Evolutionary conservation across 2,113 vertebrate genomes (phyloP), one percentile per base, ranked within the genome.

Genomic region (Gorsachius goisagi): DNA sequence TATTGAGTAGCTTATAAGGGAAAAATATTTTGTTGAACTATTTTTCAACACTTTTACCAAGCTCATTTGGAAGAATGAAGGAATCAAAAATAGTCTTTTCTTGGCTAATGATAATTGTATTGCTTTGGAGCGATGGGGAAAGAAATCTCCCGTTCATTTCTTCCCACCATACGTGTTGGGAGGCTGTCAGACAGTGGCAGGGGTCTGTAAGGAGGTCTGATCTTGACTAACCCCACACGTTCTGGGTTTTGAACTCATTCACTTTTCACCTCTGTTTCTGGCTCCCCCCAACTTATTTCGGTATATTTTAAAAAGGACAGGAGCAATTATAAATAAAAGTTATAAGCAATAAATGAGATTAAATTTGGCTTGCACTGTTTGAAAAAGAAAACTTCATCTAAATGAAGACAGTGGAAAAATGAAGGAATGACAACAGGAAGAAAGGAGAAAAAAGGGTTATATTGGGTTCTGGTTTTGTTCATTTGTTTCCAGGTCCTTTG

Each of bases 81-180:
- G 28, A 75, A 77, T 59, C 6, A 63, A 68, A 91, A 59, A 0
- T 3, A 87, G 75, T 23, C 21, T 50, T 77, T 45, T 63, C 37
- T 71, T 77, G 18, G 9, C 56, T 80, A 60, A 50, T 0, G 13
- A 12, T 5, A 23, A 50, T 80, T 0, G 0, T n/a, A 21, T 52
- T 3, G 5, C 52, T 91, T 74, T 76, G 55, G 35, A 88, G 32
- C 0, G 0, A 44, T 35, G 27, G 15, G 19, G 30, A 76, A 60
- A 73, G 67, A 72, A 15, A 19, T 22, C 14, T 21, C 16, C 7
- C 11, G 58, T 78, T 11, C 15, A 1, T 60, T 33, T 49, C 12
- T 64, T 90, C 32, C 44, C 53, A 14, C 16, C 4, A 8, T 33
- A 18, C 0, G 3, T 60, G 17, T 24, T 84, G 37, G 27, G 45